Evolutionary conservation across 2,888 invertebrate species (phyloP), one percentile per base, ranked within the genome.

Genomic region (Pseudanteris insignis): DNA sequence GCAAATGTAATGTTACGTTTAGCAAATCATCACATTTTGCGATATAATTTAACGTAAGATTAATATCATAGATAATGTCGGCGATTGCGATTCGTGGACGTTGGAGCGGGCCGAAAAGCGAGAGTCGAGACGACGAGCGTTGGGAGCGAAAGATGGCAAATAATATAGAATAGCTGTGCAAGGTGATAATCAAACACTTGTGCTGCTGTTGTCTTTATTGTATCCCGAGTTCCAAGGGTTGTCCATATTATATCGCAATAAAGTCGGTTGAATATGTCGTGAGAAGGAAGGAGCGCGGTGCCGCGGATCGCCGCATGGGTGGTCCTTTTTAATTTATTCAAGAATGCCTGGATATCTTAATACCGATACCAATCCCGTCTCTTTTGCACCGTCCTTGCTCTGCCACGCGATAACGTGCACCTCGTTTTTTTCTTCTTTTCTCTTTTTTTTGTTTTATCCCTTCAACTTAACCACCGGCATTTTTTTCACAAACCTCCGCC

Each of bases 231-330:
- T 26, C 38, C 32, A 48, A 65, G 55, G 64, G 63, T 57, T 63
- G 51, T 43, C 50, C 54, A 48, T 59, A 61, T n/a, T n/a, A 63
- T 64, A 58, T 46, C 50, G 61, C 62, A 51, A 58, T 67, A 63
- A 65, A 65, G 60, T 51, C 44, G 40, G 54, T 47, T 46, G 64
- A 63, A 65, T 65, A 61, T 64, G 64, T 51, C 68, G 71, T 70
- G 70, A 70, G 70, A 70, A 71, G 66, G 61, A 61, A 63, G 64
- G 59, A 60, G 64, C 50, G 47, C 44, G 41, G 32, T 26, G 44
- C 37, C 41, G 51, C 36, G 34, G n/a, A n/a, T n/a, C n/a, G n/a
- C n/a, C n/a, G 24, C 48, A 57, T 53, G 59, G 53, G 59, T 60
- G 59, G 59, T 60, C 59, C 11, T 53, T 46, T 36, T 53, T 41